Base-by-base conservation (phyloP, 2,797 vertebrate species). In the Periparus ater region DNA sequence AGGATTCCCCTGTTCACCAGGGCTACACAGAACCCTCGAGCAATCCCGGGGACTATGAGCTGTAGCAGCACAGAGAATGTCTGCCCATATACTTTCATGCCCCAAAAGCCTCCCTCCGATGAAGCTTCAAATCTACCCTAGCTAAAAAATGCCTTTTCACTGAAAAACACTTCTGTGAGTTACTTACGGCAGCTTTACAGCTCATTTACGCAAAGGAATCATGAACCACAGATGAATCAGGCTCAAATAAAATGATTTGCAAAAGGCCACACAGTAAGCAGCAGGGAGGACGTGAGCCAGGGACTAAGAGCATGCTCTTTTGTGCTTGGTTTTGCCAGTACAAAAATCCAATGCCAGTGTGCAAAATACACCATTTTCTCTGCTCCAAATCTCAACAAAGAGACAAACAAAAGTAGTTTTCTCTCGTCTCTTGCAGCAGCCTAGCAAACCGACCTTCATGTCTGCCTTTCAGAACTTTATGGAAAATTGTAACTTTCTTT, bases 171-270 rank as follows among this genome's bases (percentile, higher is more conserved):
- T 91, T 54, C 70, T 66, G 36, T 12, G 65, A 26, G 44, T 81
- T 92, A 51, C 78, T 92, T 83, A 51, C 4, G 47, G 93, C 50
- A 85, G 68, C 65, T 89, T 96, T 74, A 55, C 54, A 79, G 89
- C 42, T 92, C 58, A 45, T 93, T 93, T 92, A 77, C 1, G 3
- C 88, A 93, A 58, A 92, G 70, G 58, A 92, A 88, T 78, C 82
- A 76, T 38, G 85, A 92, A 87, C 79, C 82, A 85, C 76, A 63
- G 79, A 90, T 90, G 92, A 96, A 93, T 86, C 70, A 84, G 76
- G 47, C 73, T 89, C 40, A 84, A 89, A 86, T 61, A 81, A 92
- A 95, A 84, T 29, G 23, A 84, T 89, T 61, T 94, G 71, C 77
- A 88, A 70, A 88, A 89, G 76, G 82, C 82, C 89, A 81, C 76